Base-by-base conservation (phyloP, 1,140 invertebrate genomes). In the Acromyrmex charruanus region DNA sequence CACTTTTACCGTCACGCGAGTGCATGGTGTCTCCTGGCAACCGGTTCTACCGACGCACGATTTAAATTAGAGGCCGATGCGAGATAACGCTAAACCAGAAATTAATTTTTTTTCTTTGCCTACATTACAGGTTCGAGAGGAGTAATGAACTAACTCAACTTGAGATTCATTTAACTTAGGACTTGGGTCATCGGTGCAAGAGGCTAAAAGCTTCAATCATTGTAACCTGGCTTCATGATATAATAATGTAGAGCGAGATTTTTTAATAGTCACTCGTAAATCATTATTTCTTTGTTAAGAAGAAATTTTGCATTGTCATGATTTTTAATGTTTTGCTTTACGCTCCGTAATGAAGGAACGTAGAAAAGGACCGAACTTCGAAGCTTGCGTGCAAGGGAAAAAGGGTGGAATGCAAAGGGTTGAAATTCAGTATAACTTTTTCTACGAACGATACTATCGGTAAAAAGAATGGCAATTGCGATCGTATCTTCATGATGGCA, bases 291-390 rank as follows among this genome's bases (percentile, higher is more conserved):
- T 75, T 74, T 31, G 69, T 75, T 31, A 58, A 61, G 80, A 74
- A 59, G 39, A 51, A 81, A 49, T 14, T 75, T 61, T 74, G 80
- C 80, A n/a, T 59, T 75, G 80, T 84, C 80, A 84, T 18, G 80
- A 74, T 84, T 84, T 84, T 84, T 75, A 84, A 84, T 84, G 80
- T 84, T 74, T 84, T n/a, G 63, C 69, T 84, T 84, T 84, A 75
- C 72, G 80, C 80, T 51, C 28, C 25, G 80, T 82, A 82, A 82
- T 51, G 55, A 84, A 63, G 28, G 16, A 44, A 44, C n/a, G 39
- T 31, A 14, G 66, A 49, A 21, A 84, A 44, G 66, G 71, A 75
- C 58, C 55, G 59, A 75, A 75, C 68, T 82, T 72, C 4, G 68
- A 21, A 59, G 39, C 39, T 82, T 44, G 80, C 80, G 80, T 84